A percentile compares a stretch with the other conserved stretches of the same genome.
Conservation (phyloP, 2,888 invertebrate species). For the Agriopis aurantiaria region DNA sequence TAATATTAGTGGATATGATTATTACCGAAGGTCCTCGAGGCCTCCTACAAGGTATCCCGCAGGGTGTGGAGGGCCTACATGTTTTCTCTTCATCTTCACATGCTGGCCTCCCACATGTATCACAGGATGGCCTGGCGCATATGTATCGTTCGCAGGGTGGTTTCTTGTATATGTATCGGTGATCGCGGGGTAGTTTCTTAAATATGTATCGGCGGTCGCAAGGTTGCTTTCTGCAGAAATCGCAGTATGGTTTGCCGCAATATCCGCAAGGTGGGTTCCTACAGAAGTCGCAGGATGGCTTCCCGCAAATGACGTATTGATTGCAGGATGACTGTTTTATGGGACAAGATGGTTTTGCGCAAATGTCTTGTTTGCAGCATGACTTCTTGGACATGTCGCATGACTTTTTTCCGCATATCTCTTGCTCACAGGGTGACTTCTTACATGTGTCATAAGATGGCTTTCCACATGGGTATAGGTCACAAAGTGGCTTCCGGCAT, state of each 20-base stretch:
- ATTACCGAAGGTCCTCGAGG: constrained; percentile 10
- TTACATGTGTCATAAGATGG: background rate
- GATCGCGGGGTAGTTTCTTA: constrained; percentile 2
- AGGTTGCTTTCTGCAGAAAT: background rate
- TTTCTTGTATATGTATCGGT: background rate
- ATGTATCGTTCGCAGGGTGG: background rate
- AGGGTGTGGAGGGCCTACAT: background rate
- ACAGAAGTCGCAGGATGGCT: background rate
- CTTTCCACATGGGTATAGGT: background rate
- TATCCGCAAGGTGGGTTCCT: background rate
- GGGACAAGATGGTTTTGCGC: background rate
- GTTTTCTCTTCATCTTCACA: background rate
- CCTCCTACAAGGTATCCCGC: constrained; percentile 1
- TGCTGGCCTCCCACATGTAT: background rate
- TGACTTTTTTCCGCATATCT: background rate
- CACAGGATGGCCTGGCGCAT: background rate
- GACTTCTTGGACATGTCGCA: background rate
- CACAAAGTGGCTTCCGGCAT: background rate
- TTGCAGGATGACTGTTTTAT: background rate
- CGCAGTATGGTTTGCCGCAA: constrained; percentile 2
- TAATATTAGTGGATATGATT: too few relatives aligned
- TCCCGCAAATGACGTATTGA: background rate
- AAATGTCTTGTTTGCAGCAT: background rate
- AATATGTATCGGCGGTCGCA: background rate
- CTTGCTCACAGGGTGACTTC: background rate